Evolutionary conservation across 2,113 vertebrate genomes (phyloP).

Genomic region (Eulemur rufifrons): DNA sequence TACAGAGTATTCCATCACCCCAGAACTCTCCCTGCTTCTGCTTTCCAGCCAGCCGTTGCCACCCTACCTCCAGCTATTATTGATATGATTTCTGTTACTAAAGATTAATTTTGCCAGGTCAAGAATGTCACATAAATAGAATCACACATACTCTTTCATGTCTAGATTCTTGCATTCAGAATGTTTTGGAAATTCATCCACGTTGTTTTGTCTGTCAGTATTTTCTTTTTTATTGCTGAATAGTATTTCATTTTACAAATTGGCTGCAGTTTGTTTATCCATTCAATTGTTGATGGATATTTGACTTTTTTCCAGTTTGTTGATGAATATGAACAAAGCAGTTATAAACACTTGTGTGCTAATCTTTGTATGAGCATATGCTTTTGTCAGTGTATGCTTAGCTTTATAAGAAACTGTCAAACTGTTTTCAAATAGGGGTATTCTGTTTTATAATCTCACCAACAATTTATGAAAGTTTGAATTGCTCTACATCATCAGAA

Average conservation of each 20-base stretch:
- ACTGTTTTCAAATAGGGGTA: not conserved
- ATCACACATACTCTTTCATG: not conserved
- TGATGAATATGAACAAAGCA: not conserved
- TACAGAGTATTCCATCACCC: not conserved
- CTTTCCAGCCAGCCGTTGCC: not conserved
- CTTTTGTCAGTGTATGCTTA: not conserved
- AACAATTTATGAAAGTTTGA: not conserved
- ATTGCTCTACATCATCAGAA: not conserved
- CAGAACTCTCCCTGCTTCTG: not conserved
- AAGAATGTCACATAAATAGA: not conserved
- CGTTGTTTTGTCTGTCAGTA: not conserved
- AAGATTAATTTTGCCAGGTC: not conserved
- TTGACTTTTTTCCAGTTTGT: not conserved
- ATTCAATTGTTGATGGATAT: not conserved
- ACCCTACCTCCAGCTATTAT: not conserved
- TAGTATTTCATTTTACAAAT: not conserved
- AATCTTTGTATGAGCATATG: not conserved
- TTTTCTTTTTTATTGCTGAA: not conserved
- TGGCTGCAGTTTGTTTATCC: not conserved
- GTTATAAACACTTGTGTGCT: not conserved
- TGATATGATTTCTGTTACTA: not conserved
- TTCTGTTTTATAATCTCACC: not conserved
- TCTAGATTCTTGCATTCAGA: not conserved
- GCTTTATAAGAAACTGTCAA: not conserved
- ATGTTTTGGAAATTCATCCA: not conserved